Evolutionary conservation across 2,797 vertebrate genomes (phyloP), one percentile per base, ranked within the genome.

Genomic region (Apodemus agrarius): DNA sequence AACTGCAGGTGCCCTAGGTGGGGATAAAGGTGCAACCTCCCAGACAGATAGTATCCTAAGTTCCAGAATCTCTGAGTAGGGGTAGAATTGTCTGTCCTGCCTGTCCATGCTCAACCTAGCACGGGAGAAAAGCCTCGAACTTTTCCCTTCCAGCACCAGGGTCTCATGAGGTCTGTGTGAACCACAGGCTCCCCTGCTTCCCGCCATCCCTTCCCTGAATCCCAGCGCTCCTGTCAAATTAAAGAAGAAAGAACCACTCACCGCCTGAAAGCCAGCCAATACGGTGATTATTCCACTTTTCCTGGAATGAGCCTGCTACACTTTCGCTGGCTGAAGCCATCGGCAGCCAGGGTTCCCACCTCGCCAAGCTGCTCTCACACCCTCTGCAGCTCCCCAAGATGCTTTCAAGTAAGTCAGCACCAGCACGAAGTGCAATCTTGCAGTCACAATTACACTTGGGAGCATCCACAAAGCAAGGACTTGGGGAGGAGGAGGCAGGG

Each of bases 271-370:
- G 89, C 76, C 79, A 72, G 96, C 95, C 94, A 95, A 29, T 37
- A 6, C 12, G 0, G 75, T 2, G 95, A 89, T 69, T 17, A 80
- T 43, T 61, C 95, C 81, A 40, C 54, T 93, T 67, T 92, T 97
- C 97, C 97, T 96, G 93, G 97, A 96, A 91, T 12, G 92, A 97
- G 95, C 84, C 82, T 89, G 78, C 90, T 79, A 75, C 94, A n/a
- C 67, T 34, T 49, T 43, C 1, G 2, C 84, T 0, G 72, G 96
- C 89, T 69, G 65, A 34, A 93, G 96, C 92, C 93, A 26, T 52
- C 26, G 1, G 93, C 95, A 83, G 89, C 91, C 78, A 11, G 43
- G 83, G 90, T 52, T 94, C 93, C 95, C 97, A 95, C 97, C 96
- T 95, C 85, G 91, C 83, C 34, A 61, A 92, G 90, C 93, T 72